These are phyloP conservation scores for Silvanus unidentatus DNA, from an alignment of 2,888 invertebrate genomes.

Conservation along the genomic window DNA sequence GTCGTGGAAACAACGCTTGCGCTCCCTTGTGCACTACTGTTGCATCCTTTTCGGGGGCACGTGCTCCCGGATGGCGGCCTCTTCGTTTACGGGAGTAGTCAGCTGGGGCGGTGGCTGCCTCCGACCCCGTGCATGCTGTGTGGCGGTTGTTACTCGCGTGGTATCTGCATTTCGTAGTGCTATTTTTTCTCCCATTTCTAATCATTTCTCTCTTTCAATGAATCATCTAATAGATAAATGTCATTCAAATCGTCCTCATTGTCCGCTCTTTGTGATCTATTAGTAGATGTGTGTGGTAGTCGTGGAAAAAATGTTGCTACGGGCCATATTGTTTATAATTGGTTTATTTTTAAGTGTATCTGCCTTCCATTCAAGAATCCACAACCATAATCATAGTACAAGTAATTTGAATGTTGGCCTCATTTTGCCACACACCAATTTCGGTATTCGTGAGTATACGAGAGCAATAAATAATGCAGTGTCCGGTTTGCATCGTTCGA, in stretches of 20 bases:
- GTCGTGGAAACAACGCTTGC: slow-evolving; percentile 45
- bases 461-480: slow-evolving; percentile 61
- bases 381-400: slow-evolving; percentile 12
- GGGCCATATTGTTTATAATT: slow-evolving; percentile 26
- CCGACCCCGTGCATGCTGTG: slow-evolving; percentile 36
- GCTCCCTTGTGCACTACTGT: slow-evolving; percentile 26
- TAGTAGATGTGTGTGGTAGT: too few species aligned
- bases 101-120: slow-evolving; percentile 51
- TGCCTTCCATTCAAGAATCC: too few species aligned
- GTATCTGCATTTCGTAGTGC: slow-evolving; percentile 26
- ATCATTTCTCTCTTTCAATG: too few species aligned
- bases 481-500: slow-evolving; percentile 52
- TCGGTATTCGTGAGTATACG: slow-evolving; percentile 61
- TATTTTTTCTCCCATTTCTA: slow-evolving; percentile 6
- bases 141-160: slow-evolving; percentile 22
- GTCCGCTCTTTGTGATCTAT: too few species aligned
- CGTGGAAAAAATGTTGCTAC: slow-evolving; percentile 3
- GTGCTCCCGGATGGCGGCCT: slow-evolving; percentile 34
- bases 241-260: too few species aligned
- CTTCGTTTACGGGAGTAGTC: slow-evolving; percentile 42
- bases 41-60: slow-evolving; percentile 28
- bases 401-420: slow-evolving; percentile 52
- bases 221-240: too few species aligned
- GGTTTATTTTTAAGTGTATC: too few species aligned
- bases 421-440: slow-evolving; percentile 57